Base-by-base conservation (phyloP, 1,140 invertebrate species). In the Paralvinella palmiformis region DNA sequence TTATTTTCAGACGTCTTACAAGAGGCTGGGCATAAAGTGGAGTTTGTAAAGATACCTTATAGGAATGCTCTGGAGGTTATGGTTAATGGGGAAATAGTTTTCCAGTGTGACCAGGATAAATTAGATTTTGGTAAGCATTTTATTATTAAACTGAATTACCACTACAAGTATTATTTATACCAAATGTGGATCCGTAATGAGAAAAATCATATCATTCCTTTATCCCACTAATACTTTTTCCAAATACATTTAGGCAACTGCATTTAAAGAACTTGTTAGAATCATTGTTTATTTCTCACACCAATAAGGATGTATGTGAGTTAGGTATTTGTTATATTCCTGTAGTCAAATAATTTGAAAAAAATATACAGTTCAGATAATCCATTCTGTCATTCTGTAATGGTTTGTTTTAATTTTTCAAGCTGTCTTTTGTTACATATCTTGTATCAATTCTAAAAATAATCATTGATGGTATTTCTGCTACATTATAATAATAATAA, bases 1-100 rank as follows among this genome's bases (percentile, higher is more conserved):
- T 17, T n/a, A 53, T n/a, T 56, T 56, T 56, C 31, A 56, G 53
- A 6, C 24, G 27, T 57, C 33, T 33, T 57, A 3, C 10, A 13
- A 7, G 4, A 15, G 27, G 29, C 29, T n/a, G 55, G 55, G 22
- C 55, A 57, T n/a, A n/a, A 31, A n/a, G 15, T 36, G 17, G 13
- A 10, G 7, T 33, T 57, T 20, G 33, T 32, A 32, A 32, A 57
- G 27, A 57, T 57, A 13, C 27, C 29, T 31, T 27, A 57, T 33
- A 32, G 55, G 55, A 57, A 57, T 36, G 55, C 33, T 20, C 27
- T 57, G 27, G 27, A 31, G 27, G 7, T 57, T 20, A 15, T 7
- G 33, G 55, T 57, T 2, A 57, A 57, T 20, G 55, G 55, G 3
- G 55, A 57, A n/a, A 57, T n/a, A 22, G 55, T 57, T 32, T 57